Conservation (phyloP, 2,113 vertebrate species). For the Sinocyclocheilus rhinocerous region DNA sequence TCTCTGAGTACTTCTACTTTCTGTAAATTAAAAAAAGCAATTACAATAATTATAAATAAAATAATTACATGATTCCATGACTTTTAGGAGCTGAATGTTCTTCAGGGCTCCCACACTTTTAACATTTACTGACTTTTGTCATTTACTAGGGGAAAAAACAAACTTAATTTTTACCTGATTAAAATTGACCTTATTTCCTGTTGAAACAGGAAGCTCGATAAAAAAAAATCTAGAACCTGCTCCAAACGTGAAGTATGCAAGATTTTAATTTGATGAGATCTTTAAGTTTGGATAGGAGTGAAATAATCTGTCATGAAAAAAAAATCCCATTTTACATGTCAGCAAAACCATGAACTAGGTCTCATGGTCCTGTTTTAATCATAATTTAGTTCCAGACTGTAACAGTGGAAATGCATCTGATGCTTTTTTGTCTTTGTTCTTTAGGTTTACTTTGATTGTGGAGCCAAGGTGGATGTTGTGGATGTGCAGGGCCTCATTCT, state of each 20-base stretch:
- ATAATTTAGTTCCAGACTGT: not conserved
- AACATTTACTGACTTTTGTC: not conserved
- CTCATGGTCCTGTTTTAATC: not conserved
- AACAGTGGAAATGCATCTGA: slow-evolving; percentile 19
- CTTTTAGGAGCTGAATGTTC: too few relatives aligned
- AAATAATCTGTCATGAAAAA: not conserved
- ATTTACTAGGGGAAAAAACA: too few relatives aligned
- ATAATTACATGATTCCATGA: too few relatives aligned
- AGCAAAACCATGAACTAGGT: not conserved
- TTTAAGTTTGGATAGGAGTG: not conserved
- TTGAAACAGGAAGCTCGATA: not conserved
- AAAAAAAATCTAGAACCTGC: not conserved
- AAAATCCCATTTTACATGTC: not conserved
- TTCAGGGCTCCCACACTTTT: too few relatives aligned
- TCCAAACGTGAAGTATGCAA: not conserved
- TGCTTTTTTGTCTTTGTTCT: slow-evolving; percentile 57
- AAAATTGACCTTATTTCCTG: not conserved
- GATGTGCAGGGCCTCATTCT: slow-evolving; percentile 86
- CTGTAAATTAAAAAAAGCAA: not conserved
- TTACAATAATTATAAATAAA: not conserved
- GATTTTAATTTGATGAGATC: not conserved
- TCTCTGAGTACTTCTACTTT: not conserved
- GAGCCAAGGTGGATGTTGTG: slow-evolving; percentile 83
- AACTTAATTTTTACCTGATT: not conserved
- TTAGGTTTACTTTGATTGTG: slow-evolving; percentile 90